Evolutionary conservation across 92 coral and sea anemone genomes (phyloP), one percentile per base, ranked within the genome.

Genomic region (Metridium senile): DNA sequence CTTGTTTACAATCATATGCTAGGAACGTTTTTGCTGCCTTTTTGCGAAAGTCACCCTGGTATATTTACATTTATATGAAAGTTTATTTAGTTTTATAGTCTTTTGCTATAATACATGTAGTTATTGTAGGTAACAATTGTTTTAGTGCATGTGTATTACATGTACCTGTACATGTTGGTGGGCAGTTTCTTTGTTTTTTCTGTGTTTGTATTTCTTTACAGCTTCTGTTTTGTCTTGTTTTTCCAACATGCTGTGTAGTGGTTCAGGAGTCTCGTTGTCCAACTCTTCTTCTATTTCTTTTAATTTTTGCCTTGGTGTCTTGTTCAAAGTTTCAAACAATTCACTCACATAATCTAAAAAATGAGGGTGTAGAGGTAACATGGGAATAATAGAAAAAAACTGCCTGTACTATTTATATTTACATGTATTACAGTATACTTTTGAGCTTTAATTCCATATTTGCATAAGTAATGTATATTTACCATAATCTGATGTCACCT

Each of bases 331-430:
- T 6, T n/a, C 23, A 62, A 18, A 76, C 63, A 76, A 33, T 18
- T 76, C 81, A 18, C 26, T 57, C 21, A 76, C 81, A 76, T 76
- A 76, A 1, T 65, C 81, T 76, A n/a, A 23, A 43, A 46, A 26
- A n/a, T n/a, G n/a, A n/a, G n/a, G n/a, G n/a, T n/a, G n/a, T n/a
- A n/a, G n/a, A n/a, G n/a, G n/a, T n/a, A n/a, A n/a, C n/a, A n/a
- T n/a, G n/a, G n/a, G n/a, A n/a, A n/a, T n/a, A n/a, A n/a, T n/a
- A n/a, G n/a, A n/a, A n/a, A n/a, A n/a, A n/a, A n/a, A n/a, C n/a
- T n/a, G n/a, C n/a, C n/a, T n/a, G n/a, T n/a, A n/a, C n/a, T n/a
- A n/a, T n/a, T n/a, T n/a, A n/a, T n/a, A n/a, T n/a, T n/a, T n/a
- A n/a, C n/a, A n/a, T n/a, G n/a, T n/a, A n/a, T n/a, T 33, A 10